Conservation (phyloP, 2,888 invertebrate species). For the Phyto melanocephala region DNA sequence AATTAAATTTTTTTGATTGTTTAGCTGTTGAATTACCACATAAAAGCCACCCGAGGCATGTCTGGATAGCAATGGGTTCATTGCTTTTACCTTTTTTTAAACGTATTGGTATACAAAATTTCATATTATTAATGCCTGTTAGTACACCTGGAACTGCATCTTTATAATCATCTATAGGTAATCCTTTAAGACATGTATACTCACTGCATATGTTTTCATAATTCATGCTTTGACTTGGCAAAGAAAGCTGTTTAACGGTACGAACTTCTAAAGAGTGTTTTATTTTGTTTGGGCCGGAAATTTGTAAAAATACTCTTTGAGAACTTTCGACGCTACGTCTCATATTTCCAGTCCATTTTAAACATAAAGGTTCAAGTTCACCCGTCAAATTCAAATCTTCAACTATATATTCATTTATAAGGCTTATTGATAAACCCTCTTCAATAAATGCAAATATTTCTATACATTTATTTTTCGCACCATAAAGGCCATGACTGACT, state of each 20-base stretch:
- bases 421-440: not conserved
- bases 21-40: not conserved
- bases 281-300: not conserved
- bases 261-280: not conserved
- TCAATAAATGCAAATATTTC: constrained; percentile 5
- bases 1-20: not conserved
- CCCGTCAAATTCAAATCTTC: constrained; percentile 1
- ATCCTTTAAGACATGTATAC: not conserved
- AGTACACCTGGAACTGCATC: constrained; percentile 30
- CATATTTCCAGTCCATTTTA: constrained; percentile 31
- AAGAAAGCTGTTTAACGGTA: constrained; percentile 12
- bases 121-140: constrained; percentile 43
- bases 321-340: not conserved
- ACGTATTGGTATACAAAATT: constrained; percentile 9
- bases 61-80: not conserved
- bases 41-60: constrained; percentile 10
- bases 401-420: not conserved
- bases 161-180: constrained; percentile 13
- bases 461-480: not conserved
- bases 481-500: no score
- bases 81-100: not conserved
- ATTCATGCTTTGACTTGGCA: constrained; percentile 11
- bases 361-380: constrained; percentile 3
- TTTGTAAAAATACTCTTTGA: not conserved
- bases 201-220: not conserved